phyloP scores from a whole-genome alignment of 2,113 vertebrate genomes.

The Uria lomvia region DNA sequence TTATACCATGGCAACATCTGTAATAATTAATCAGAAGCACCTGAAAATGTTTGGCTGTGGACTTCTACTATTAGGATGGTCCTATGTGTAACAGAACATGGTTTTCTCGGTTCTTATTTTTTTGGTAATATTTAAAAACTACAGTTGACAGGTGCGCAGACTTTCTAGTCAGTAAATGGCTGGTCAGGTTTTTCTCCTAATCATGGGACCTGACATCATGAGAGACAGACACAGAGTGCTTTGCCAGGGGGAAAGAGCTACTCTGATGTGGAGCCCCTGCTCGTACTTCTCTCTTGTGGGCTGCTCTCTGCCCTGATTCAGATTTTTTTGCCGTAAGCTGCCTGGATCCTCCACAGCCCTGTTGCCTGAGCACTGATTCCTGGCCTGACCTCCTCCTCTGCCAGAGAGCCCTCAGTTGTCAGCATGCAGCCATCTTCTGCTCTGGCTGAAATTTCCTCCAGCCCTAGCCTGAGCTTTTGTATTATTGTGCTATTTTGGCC shows the following conservation, averaged over 20 bases:
- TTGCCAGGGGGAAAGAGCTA: not conserved
- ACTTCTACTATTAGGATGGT: not conserved
- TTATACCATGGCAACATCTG: not conserved
- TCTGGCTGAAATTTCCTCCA: not conserved
- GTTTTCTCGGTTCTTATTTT: not conserved
- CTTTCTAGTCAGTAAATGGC: not conserved
- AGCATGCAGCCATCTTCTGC: not conserved
- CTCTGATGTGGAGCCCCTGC: not conserved
- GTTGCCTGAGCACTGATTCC: not conserved
- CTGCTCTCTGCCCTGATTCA: not conserved
- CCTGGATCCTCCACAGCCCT: not conserved
- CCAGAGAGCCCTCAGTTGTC: not conserved
- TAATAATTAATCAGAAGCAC: not conserved
- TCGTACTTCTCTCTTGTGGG: not conserved
- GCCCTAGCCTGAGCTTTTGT: not conserved
- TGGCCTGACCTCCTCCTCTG: not conserved
- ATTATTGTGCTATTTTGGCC: not conserved
- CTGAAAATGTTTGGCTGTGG: not conserved
- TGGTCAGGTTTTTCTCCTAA: not conserved
- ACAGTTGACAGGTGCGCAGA: not conserved
- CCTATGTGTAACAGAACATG: not conserved
- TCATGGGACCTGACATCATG: not conserved
- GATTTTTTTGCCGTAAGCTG: not conserved
- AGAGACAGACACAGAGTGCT: not conserved
- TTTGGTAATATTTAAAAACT: not conserved